A percentile compares a stretch with the other conserved stretches of the same genome.
phyloP scores from a whole-genome alignment of 1,140 invertebrate genomes.

The Saccostrea cuccullata region DNA sequence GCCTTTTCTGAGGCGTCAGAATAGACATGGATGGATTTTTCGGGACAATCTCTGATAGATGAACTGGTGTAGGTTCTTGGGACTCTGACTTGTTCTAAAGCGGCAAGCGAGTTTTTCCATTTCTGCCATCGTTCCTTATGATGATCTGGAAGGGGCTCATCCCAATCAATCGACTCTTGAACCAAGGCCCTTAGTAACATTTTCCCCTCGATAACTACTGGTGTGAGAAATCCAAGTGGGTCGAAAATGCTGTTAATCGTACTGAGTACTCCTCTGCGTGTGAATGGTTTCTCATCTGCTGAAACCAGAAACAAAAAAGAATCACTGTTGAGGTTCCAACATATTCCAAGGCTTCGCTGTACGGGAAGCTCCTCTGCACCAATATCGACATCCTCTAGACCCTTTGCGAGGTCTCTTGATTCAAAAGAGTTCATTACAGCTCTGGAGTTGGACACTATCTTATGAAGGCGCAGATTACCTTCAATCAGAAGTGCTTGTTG shows the following conservation, averaged over 20 bases:
- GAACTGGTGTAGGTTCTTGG: conserved; percentile 40
- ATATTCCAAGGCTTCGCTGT: too few relatives aligned
- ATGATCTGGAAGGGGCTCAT: neutral
- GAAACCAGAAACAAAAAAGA: too few relatives aligned
- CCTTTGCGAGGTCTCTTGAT: too few relatives aligned
- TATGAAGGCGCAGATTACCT: too few relatives aligned
- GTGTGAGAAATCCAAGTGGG: neutral
- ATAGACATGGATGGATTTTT: conserved; percentile 34
- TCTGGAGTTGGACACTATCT: too few relatives aligned
- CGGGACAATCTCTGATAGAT: conserved; percentile 74
- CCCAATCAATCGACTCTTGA: neutral
- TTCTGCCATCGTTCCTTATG: conserved; percentile 41
- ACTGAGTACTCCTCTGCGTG: too few relatives aligned
- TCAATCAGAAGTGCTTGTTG: too few relatives aligned
- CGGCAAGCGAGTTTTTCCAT: conserved; percentile 48
- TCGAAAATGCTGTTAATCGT: neutral
- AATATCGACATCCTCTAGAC: too few relatives aligned
- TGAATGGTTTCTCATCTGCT: too few relatives aligned
- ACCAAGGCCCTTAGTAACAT: neutral
- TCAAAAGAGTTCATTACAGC: too few relatives aligned
- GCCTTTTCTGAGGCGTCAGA: conserved; percentile 43
- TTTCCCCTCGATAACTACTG: neutral
- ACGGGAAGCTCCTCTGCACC: too few relatives aligned
- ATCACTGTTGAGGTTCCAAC: too few relatives aligned
- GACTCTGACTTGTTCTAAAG: conserved; percentile 28